Percentiles rank a stretch among this genome's conserved stretches.
These are phyloP conservation scores for Idris sp. DNA, from an alignment of 1,140 invertebrate species.

Conservation along the genomic window DNA sequence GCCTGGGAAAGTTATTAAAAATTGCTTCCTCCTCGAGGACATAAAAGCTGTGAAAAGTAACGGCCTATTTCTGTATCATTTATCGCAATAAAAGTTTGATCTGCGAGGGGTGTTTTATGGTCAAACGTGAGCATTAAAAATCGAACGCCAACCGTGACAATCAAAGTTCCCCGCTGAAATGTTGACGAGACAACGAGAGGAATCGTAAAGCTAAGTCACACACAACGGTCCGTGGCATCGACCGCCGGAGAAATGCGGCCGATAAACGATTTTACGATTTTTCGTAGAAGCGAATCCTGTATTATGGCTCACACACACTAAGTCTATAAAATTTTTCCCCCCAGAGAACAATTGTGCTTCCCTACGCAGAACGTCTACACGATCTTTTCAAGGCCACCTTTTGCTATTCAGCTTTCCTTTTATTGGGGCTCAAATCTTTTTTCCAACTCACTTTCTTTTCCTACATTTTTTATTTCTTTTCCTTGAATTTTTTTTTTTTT, in stretches of 20 bases:
- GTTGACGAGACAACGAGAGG: slow-evolving; percentile 54
- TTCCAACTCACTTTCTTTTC: slow-evolving; percentile 1
- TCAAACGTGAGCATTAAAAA: slow-evolving; percentile 54
- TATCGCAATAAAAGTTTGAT: slow-evolving; percentile 53
- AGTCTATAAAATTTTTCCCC: slow-evolving; percentile 57
- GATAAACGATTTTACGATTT: slow-evolving; percentile 65
- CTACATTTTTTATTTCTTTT: not conserved
- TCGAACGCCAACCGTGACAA: slow-evolving; percentile 46
- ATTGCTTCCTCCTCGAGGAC: too few relatives aligned
- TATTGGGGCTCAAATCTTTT: too few relatives aligned
- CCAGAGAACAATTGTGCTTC: slow-evolving; percentile 38
- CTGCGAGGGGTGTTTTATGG: slow-evolving; percentile 44
- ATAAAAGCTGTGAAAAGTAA: slow-evolving; percentile 31
- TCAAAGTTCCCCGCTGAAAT: slow-evolving; percentile 50
- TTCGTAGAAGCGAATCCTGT: slow-evolving; percentile 51
- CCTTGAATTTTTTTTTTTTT: not conserved
- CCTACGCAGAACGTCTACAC: slow-evolving; percentile 33
- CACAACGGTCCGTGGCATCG: slow-evolving; percentile 23
- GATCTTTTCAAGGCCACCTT: slow-evolving; percentile 45
- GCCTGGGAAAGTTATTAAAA: not conserved
- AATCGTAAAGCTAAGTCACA: slow-evolving; percentile 54
- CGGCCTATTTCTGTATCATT: slow-evolving; percentile 34
- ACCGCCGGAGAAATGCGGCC: slow-evolving; percentile 43
- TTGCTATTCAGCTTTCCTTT: slow-evolving; percentile 18
- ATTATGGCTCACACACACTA: too few relatives aligned